Evolutionary conservation across 2,888 invertebrate species (phyloP).

Genomic region (Trachelus iudaicus): DNA sequence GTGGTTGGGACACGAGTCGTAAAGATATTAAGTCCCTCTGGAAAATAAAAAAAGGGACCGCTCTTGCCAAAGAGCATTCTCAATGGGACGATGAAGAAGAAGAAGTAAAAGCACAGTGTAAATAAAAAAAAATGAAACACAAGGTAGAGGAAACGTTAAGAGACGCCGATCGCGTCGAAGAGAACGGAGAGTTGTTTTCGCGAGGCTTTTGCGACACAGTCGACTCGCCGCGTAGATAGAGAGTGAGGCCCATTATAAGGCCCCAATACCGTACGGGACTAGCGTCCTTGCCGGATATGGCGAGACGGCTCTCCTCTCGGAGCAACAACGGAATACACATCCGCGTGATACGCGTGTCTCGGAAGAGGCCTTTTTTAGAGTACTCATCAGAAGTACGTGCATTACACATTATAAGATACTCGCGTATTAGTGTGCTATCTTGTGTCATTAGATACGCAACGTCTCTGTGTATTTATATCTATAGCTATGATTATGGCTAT

Average conservation of each 20-base stretch:
- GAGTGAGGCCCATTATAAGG: conserved; percentile 43
- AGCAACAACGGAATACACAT: conserved; percentile 9
- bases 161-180: conserved; percentile 3
- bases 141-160: neutral
- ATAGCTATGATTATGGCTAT: neutral
- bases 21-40: neutral
- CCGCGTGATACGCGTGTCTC: conserved; percentile 23
- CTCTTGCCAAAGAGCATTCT: neutral
- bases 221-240: conserved; percentile 9
- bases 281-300: conserved; percentile 58
- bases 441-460: neutral
- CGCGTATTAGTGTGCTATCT: neutral
- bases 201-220: conserved; percentile 15
- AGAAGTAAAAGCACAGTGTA: neutral
- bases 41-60: neutral
- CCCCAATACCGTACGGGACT: conserved; percentile 39
- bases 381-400: conserved; percentile 4
- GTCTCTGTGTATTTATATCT: neutral
- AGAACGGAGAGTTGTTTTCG: conserved; percentile 18
- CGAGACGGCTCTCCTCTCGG: conserved; percentile 45
- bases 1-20: neutral
- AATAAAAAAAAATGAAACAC: neutral
- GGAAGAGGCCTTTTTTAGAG: conserved; percentile 34
- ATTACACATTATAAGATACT: neutral
- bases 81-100: neutral